Conservation (phyloP, 53 echinoderm and acorn worm genomes). For the Astropecten irregularis region DNA sequence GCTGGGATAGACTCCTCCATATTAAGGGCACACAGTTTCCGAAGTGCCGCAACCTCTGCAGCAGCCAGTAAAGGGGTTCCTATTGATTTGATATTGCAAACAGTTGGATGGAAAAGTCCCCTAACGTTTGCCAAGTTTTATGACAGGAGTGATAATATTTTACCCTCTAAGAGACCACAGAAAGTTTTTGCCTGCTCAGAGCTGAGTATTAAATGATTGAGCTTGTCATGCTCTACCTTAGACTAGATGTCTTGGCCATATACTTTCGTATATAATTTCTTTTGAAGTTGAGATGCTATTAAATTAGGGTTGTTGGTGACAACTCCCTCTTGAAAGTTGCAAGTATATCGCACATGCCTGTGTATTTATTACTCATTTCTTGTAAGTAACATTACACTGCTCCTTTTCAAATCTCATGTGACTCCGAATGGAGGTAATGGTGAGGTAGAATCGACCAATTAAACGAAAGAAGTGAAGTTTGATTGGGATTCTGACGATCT, state of each 20-base stretch:
- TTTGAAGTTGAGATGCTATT: too few species aligned
- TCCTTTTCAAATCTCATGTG: background rate
- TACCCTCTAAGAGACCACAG: too few species aligned
- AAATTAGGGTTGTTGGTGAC: too few species aligned
- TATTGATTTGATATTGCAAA: background rate
- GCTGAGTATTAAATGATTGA: background rate
- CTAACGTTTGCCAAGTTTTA: background rate
- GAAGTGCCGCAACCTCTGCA: background rate
- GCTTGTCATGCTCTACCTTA: too few species aligned
- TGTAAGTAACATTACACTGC: background rate
- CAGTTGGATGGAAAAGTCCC: background rate
- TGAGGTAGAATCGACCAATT: slow-evolving; percentile 25
- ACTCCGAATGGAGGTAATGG: slow-evolving; percentile 10
- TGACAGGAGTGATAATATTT: background rate
- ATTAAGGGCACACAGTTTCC: background rate
- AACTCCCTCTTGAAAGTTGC: too few species aligned
- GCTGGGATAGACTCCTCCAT: background rate
- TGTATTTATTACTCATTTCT: background rate
- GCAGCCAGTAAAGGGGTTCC: slow-evolving; percentile 5
- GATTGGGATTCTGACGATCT: background rate
- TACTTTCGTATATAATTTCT: too few species aligned
- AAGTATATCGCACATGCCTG: background rate
- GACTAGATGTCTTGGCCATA: too few species aligned
- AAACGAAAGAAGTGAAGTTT: slow-evolving; percentile 19
- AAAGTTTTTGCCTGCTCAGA: too few species aligned